These are phyloP conservation scores for Ochotona princeps DNA, from an alignment of 2,113 vertebrate genomes.

Conservation along the genomic window DNA sequence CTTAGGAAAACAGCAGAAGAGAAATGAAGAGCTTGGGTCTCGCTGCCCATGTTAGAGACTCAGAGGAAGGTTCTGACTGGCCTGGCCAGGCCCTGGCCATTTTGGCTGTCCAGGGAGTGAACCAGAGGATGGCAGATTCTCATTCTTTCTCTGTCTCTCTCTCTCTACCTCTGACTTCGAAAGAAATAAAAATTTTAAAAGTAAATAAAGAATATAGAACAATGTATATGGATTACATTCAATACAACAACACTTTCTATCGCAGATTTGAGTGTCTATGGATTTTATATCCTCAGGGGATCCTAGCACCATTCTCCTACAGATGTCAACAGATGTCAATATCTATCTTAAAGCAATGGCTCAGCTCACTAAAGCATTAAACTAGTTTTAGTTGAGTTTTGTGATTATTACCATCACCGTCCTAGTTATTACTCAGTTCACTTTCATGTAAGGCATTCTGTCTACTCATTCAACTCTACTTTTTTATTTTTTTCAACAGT, in stretches of 20 bases:
- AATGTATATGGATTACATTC: not conserved
- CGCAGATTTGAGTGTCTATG: not conserved
- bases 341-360: not conserved
- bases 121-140: no score
- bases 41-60: no score
- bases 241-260: not conserved
- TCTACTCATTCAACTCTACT: not conserved
- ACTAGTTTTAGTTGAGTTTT: not conserved
- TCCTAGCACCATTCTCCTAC: not conserved
- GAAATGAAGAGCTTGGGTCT: no score
- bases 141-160: no score
- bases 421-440: not conserved
- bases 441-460: not conserved
- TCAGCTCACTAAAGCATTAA: not conserved
- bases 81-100: no score
- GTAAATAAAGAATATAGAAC: not conserved
- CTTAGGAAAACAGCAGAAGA: no score
- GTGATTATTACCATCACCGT: not conserved
- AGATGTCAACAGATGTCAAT: no score
- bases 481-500: conserved; percentile 13
- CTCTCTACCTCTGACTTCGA: no score
- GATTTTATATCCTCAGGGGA: not conserved
- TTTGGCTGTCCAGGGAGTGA: no score
- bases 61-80: no score
- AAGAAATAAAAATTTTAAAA: no score